Percentiles rank a stretch among this genome's conserved stretches.
These are phyloP conservation scores for Thymallus thymallus DNA, from an alignment of 2,113 vertebrate species.

Conservation along the genomic window DNA sequence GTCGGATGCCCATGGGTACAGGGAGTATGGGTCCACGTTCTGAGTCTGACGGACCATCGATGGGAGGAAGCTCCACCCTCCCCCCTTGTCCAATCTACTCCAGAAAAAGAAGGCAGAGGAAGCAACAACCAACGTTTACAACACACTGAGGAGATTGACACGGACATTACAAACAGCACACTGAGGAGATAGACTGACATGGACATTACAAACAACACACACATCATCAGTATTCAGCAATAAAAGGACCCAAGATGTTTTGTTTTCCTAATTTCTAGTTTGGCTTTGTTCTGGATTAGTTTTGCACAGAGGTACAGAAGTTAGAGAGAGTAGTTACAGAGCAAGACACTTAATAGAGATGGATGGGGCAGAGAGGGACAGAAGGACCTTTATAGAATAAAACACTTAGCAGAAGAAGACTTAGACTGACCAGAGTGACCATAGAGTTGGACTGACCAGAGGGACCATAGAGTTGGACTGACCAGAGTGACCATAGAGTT, in stretches of 20 bases:
- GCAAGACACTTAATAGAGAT: background rate
- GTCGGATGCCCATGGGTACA: slow-evolving; percentile 89
- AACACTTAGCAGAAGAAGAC: background rate
- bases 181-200: no score
- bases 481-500: no score
- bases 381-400: background rate
- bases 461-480: no score
- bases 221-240: no score
- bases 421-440: background rate
- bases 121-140: background rate
- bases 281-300: background rate
- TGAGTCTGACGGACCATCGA: slow-evolving; percentile 82
- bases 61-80: slow-evolving; percentile 82
- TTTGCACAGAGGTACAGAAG: background rate
- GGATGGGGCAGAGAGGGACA: background rate
- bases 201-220: no score
- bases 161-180: no score
- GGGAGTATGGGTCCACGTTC: slow-evolving; percentile 91
- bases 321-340: background rate
- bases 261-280: background rate
- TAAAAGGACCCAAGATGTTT: no score
- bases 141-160: no score
- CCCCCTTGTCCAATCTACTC: slow-evolving; percentile 86
- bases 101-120: background rate
- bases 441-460: background rate